These are phyloP conservation scores for Acanthisitta chloris DNA, from an alignment of 2,113 vertebrate species.

Conservation along the genomic window DNA sequence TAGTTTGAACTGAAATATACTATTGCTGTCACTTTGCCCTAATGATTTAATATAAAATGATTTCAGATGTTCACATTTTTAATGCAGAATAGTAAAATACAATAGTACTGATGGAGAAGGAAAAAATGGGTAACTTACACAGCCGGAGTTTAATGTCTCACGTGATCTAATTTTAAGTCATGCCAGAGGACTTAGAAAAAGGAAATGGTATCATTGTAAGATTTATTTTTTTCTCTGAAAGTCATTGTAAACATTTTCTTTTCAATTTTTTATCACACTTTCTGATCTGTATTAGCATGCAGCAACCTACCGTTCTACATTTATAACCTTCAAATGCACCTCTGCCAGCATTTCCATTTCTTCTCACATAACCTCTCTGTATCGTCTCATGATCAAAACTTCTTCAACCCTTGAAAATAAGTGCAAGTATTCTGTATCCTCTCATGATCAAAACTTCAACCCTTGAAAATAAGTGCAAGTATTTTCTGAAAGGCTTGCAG, in stretches of 20 bases:
- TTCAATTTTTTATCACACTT: background rate
- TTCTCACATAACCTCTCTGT: background rate
- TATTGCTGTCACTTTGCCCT: background rate
- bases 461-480: background rate
- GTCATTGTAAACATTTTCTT: background rate
- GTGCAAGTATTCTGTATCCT: background rate
- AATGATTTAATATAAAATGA: background rate
- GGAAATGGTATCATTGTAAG: background rate
- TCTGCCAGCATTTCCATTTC: background rate
- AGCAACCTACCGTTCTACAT: background rate
- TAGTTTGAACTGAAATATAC: background rate
- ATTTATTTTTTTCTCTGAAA: background rate
- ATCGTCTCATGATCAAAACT: background rate
- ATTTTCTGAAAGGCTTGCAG: background rate
- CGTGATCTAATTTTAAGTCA: background rate
- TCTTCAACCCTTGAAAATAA: background rate
- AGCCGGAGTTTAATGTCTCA: background rate
- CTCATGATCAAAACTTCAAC: background rate
- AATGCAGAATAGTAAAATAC: background rate
- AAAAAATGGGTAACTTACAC: background rate
- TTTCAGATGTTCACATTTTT: background rate
- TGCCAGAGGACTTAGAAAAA: background rate
- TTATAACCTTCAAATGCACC: background rate
- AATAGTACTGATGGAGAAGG: background rate
- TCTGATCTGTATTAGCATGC: background rate